These are phyloP conservation scores for Scaptomyza parva DNA, from an alignment of 2,888 invertebrate species.

Conservation along the genomic window DNA sequence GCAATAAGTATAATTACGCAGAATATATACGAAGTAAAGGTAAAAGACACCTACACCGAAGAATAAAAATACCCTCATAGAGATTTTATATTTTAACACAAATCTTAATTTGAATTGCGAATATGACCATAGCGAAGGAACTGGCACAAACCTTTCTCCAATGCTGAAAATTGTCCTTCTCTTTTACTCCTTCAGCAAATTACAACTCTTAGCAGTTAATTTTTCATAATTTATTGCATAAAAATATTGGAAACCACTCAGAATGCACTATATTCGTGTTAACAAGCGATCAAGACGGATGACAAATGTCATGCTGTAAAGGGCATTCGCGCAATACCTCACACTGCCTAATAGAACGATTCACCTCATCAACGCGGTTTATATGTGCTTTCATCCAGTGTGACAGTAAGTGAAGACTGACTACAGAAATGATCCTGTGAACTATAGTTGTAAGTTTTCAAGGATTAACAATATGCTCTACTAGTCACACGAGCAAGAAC, in stretches of 20 bases:
- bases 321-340: neutral
- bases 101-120: too few relatives aligned
- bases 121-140: too few relatives aligned
- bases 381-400: constrained; percentile 1
- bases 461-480: neutral
- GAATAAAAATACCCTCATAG: too few relatives aligned
- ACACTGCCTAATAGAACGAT: constrained; percentile 3
- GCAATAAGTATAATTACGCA: constrained; percentile 1
- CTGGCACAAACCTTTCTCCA: too few relatives aligned
- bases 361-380: constrained; percentile 1
- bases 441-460: neutral
- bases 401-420: constrained; percentile 4
- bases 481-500: neutral
- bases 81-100: too few relatives aligned
- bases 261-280: neutral
- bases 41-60: too few relatives aligned
- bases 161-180: too few relatives aligned
- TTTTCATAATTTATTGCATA: neutral
- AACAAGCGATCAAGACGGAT: constrained; percentile 1
- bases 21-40: too few relatives aligned
- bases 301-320: neutral
- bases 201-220: too few relatives aligned
- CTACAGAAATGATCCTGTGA: constrained; percentile 6
- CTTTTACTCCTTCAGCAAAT: too few relatives aligned
- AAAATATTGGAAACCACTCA: neutral